Evolutionary conservation across 2,888 invertebrate species (phyloP).

Genomic region (Microchrysa polita): DNA sequence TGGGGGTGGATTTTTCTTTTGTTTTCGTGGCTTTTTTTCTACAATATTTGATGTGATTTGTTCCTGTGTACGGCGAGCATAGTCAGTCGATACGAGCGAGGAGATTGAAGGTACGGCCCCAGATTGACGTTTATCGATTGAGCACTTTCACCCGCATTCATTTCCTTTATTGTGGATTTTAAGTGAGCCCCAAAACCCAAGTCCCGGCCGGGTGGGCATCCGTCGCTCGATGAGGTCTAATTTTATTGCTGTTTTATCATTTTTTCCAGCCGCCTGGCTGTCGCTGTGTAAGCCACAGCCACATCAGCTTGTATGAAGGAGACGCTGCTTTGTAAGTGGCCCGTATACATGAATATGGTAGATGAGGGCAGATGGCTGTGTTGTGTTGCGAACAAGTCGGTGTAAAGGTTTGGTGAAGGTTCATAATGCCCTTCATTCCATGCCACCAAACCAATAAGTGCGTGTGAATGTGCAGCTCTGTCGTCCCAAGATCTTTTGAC

Average conservation of each 20-base stretch:
- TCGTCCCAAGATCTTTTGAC: no score
- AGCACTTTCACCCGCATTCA: slow-evolving; percentile 7
- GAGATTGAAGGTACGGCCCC: slow-evolving; percentile 1
- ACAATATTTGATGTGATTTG: not conserved
- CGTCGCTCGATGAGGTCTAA: not conserved
- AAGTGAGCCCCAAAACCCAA: not conserved
- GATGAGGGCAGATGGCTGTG: not conserved
- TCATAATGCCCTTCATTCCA: no score
- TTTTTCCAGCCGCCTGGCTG: not conserved
- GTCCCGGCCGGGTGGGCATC: not conserved
- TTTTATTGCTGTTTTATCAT: not conserved
- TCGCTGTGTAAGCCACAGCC: no score
- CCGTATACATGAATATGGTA: not conserved
- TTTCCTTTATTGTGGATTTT: not conserved
- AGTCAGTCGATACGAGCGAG: not conserved
- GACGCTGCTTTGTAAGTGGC: not conserved
- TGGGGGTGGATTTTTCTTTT: not conserved
- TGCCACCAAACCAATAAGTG: no score
- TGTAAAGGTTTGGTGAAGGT: no score
- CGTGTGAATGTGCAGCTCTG: no score
- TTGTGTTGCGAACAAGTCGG: not conserved
- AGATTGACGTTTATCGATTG: slow-evolving; percentile 11
- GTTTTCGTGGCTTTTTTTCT: not conserved
- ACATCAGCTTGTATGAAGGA: not conserved
- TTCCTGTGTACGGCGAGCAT: no score